Percentiles rank a stretch among this genome's conserved stretches.
phyloP scores from a whole-genome alignment of 2,113 vertebrate genomes.

The Circaetus cinerascens region DNA sequence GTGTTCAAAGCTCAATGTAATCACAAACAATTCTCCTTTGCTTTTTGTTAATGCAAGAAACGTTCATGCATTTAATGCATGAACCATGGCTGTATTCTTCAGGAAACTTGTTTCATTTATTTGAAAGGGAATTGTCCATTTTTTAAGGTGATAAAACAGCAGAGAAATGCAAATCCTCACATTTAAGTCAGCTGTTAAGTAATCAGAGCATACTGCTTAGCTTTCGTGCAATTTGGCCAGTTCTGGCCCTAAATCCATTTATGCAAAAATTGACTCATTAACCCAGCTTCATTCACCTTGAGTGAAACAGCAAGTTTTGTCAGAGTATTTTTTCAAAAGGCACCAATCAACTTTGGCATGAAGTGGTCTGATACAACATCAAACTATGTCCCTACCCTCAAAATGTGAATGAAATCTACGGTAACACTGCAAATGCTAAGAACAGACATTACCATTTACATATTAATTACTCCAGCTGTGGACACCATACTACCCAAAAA shows the following conservation, averaged over 20 bases:
- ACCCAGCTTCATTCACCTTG: background rate
- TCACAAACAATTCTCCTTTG: background rate
- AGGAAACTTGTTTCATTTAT: background rate
- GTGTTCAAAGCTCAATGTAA: background rate
- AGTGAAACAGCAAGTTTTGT: background rate
- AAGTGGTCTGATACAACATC: background rate
- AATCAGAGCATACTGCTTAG: slow-evolving; percentile 59
- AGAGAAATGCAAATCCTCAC: slow-evolving; percentile 55
- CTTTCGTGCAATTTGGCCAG: slow-evolving; percentile 66
- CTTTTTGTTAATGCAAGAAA: background rate
- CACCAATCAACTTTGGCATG: background rate
- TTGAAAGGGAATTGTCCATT: background rate
- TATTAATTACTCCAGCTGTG: slow-evolving; percentile 35
- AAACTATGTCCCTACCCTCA: background rate
- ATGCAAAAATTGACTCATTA: slow-evolving; percentile 72
- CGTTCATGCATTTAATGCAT: background rate
- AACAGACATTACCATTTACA: background rate
- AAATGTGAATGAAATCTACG: background rate
- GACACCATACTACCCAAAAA: slow-evolving; percentile 40
- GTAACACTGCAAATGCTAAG: background rate
- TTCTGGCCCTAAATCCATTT: slow-evolving; percentile 73
- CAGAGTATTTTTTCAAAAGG: background rate
- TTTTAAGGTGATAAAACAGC: background rate
- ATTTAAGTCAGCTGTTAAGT: slow-evolving; percentile 69
- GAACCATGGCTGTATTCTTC: background rate